phyloP scores from a whole-genome alignment of 2,113 vertebrate species.

The Trichomycterus rosablanca region DNA sequence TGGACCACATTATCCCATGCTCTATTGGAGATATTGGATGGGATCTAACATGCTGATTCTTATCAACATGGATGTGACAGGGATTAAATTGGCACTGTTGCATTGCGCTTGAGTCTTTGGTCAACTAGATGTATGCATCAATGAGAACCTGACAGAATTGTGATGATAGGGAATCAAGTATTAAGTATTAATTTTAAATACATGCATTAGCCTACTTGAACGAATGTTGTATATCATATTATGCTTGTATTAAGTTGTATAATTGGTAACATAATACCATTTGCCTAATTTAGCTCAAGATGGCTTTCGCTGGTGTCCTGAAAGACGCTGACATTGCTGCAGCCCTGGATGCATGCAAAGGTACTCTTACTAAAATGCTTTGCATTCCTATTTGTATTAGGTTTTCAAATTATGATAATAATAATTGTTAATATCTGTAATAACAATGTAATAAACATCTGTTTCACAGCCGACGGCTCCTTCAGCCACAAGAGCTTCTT shows the following conservation, averaged over 20 bases:
- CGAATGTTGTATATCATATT: background rate
- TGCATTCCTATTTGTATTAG: background rate
- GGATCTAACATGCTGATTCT: slow-evolving; percentile 25
- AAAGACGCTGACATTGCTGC: slow-evolving; percentile 68
- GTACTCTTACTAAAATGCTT: slow-evolving; percentile 43
- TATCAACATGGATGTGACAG: slow-evolving; percentile 2
- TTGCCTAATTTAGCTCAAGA: slow-evolving; percentile 54
- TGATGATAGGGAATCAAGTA: background rate
- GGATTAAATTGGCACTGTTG: background rate
- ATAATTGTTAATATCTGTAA: background rate
- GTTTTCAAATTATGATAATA: background rate
- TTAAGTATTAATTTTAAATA: too few species aligned
- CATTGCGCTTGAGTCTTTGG: background rate
- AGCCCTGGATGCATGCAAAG: slow-evolving; percentile 76
- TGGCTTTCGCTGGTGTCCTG: slow-evolving; percentile 68
- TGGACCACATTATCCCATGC: slow-evolving; percentile 6
- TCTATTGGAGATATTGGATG: slow-evolving; percentile 22
- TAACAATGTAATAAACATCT: slow-evolving; percentile 2
- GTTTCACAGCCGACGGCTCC: slow-evolving; percentile 66
- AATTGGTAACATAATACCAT: background rate
- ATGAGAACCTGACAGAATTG: background rate
- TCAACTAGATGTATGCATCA: slow-evolving; percentile 1
- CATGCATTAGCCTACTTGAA: too few species aligned
- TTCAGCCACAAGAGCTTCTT: slow-evolving; percentile 78
- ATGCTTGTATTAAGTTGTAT: background rate